Conservation (phyloP, 2,797 vertebrate species). For the Meda fulgida region DNA sequence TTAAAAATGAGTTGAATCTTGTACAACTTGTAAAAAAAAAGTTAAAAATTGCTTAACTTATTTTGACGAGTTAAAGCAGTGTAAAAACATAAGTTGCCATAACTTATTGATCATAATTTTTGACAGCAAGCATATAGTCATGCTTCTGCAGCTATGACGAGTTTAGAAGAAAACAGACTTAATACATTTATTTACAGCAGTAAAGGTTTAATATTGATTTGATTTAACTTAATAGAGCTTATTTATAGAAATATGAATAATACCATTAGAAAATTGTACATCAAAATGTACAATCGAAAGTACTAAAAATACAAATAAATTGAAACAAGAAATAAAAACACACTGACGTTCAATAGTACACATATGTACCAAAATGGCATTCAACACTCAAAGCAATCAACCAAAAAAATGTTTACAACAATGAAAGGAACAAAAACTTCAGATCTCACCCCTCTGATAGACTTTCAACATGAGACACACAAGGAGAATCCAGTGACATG, state of each 20-base stretch:
- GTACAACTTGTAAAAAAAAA: too few species aligned
- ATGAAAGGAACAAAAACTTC: background rate
- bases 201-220: background rate
- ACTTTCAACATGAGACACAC: constrained; percentile 64
- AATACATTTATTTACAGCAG: background rate
- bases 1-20: too few species aligned
- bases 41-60: too few species aligned
- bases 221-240: background rate
- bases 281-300: background rate
- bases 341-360: background rate
- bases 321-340: background rate
- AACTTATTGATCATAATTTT: too few species aligned
- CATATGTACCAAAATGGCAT: background rate
- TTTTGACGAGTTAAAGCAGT: too few species aligned
- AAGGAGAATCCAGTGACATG: constrained; percentile 29
- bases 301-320: background rate
- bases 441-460: constrained; percentile 68
- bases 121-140: background rate
- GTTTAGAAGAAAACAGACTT: background rate
- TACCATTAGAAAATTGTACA: background rate
- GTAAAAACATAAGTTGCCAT: too few species aligned
- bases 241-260: background rate
- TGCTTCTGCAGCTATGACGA: background rate
- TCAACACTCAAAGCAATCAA: background rate
- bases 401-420: background rate